Evolutionary conservation across 2,888 invertebrate species (phyloP).

Genomic region (Drosophila prolongata): DNA sequence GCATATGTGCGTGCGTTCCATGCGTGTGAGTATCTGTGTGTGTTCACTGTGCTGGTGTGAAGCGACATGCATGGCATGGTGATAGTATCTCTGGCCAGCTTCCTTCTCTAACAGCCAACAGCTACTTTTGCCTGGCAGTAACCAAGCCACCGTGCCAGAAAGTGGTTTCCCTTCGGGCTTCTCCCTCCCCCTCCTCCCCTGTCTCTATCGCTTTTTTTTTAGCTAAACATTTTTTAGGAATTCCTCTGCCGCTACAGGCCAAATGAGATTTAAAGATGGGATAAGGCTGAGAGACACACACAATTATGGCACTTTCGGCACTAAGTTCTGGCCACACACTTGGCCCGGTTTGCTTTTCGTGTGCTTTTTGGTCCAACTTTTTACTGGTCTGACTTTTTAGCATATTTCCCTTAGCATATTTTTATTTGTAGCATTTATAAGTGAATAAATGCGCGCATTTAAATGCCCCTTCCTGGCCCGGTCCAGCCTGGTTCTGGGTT

Average conservation of each 20-base stretch:
- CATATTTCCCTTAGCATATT: constrained; percentile 74
- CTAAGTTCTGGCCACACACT: constrained; percentile 68
- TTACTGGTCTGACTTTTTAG: constrained; percentile 61
- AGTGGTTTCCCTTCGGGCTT: constrained; percentile 31
- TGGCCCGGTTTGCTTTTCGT: constrained; percentile 66
- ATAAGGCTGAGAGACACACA: constrained; percentile 20
- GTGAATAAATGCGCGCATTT: constrained; percentile 80
- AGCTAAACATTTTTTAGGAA: constrained; percentile 46
- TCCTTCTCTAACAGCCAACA: constrained; percentile 56
- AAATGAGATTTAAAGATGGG: constrained; percentile 75
- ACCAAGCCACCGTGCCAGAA: constrained; percentile 44
- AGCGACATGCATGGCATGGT: constrained; percentile 72
- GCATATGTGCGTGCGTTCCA: constrained; percentile 75
- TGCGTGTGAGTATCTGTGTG: constrained; percentile 31
- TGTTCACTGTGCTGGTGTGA: constrained; percentile 49
- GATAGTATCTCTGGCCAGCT: constrained; percentile 65
- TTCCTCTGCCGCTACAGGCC: constrained; percentile 71
- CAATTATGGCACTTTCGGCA: constrained; percentile 42
- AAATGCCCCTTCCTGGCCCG: constrained; percentile 65
- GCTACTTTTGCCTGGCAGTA: constrained; percentile 44
- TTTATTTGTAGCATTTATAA: constrained; percentile 78
- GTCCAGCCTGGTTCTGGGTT: constrained; percentile 43
- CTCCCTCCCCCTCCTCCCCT: background rate
- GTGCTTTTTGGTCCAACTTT: constrained; percentile 15
- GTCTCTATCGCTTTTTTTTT: constrained; percentile 9